Evolutionary conservation across 2,113 vertebrate genomes (phyloP).

Genomic region (Podocnemis expansa): DNA sequence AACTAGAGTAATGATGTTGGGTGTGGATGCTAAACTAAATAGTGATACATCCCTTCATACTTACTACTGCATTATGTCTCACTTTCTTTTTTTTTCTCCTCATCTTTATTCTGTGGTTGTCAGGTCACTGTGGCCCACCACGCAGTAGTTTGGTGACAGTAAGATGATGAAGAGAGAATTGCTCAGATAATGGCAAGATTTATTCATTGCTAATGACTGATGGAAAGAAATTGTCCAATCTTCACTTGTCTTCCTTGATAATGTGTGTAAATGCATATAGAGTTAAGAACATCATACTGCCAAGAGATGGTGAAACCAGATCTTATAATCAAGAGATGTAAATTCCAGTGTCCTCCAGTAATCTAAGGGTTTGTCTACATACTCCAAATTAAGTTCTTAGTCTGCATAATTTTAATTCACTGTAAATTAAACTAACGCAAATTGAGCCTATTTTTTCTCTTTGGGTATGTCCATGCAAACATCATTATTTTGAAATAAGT

Average conservation of each 20-base stretch:
- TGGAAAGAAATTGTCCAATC: background rate
- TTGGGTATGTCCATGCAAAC: no score
- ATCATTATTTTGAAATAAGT: no score
- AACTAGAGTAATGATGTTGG: background rate
- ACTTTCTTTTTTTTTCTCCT: background rate
- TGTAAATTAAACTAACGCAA: background rate
- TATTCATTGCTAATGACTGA: background rate
- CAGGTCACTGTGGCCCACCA: background rate
- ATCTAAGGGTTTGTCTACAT: background rate
- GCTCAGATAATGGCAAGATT: background rate
- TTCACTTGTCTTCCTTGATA: background rate
- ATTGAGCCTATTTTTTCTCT: background rate
- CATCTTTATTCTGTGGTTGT: background rate
- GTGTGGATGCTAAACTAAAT: background rate
- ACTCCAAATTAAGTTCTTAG: background rate
- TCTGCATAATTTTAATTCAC: background rate
- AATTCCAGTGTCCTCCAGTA: background rate
- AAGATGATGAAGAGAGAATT: background rate
- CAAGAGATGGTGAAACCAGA: background rate
- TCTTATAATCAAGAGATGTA: background rate
- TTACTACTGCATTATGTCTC: background rate
- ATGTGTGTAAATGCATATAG: accelerated
- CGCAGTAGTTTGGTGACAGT: background rate
- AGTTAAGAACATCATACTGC: background rate
- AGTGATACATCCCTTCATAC: background rate